These are phyloP conservation scores for Lichenostomus cassidix DNA, from an alignment of 2,113 vertebrate species.

Conservation along the genomic window DNA sequence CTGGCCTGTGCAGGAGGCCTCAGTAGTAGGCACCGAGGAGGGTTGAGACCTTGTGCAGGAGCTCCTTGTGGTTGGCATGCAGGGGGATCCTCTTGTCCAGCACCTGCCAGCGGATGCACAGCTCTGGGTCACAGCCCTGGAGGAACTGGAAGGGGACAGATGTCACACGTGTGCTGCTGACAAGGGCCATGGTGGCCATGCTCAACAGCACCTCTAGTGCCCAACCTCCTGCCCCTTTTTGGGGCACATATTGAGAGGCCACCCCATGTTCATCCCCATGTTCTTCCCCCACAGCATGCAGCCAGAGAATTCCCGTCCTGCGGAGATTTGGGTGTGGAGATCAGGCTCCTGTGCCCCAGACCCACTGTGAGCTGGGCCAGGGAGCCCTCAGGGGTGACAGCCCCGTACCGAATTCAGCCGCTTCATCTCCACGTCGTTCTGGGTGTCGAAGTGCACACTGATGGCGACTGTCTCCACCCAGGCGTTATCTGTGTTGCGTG, in stretches of 20 bases:
- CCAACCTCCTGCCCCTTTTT: background rate
- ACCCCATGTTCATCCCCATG: background rate
- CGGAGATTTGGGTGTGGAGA: background rate
- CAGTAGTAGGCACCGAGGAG: slow-evolving; percentile 76
- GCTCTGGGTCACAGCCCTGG: background rate
- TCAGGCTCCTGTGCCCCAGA: background rate
- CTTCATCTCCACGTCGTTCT: slow-evolving; percentile 62
- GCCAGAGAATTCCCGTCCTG: background rate
- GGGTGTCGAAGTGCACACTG: slow-evolving; percentile 81
- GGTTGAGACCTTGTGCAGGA: slow-evolving; percentile 74
- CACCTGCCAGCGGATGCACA: slow-evolving; percentile 81
- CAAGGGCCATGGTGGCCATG: accelerated
- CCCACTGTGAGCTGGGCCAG: accelerated
- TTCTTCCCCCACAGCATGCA: background rate
- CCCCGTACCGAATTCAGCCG: slow-evolving; percentile 72
- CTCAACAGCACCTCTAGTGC: background rate
- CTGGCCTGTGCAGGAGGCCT: background rate
- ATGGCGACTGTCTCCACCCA: slow-evolving; percentile 87
- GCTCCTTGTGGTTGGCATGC: slow-evolving; percentile 77
- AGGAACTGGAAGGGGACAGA: slow-evolving; percentile 63
- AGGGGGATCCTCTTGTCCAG: slow-evolving; percentile 78
- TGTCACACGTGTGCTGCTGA: accelerated
- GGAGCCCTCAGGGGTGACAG: accelerated
- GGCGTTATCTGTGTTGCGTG: slow-evolving; percentile 91
- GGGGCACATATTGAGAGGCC: accelerated